Evolutionary conservation across 2,888 invertebrate species (phyloP).

Genomic region (Drosophila merina): DNA sequence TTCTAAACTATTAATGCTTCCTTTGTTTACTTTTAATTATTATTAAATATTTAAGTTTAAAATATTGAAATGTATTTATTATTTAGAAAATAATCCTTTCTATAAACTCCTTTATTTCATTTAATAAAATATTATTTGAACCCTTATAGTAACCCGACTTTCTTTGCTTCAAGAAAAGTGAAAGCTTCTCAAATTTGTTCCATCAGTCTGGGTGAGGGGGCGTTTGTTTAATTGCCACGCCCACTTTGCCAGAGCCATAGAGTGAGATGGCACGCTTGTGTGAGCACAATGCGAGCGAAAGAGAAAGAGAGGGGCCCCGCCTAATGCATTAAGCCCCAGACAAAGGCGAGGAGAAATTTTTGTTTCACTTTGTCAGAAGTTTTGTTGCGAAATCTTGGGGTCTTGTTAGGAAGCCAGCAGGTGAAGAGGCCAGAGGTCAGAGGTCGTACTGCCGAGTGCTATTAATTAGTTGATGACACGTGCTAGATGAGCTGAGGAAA

Average conservation of each 20-base stretch:
- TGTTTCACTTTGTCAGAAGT: constrained; percentile 33
- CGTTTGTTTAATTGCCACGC: constrained; percentile 66
- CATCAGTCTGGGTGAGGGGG: constrained; percentile 6
- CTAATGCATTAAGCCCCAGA: constrained; percentile 31
- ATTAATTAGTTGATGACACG: constrained; percentile 40
- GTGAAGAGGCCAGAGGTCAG: background rate
- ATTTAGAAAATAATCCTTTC: no score
- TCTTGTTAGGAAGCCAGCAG: constrained; percentile 12
- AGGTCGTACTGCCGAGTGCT: constrained; percentile 22
- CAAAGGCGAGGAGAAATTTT: constrained; percentile 45
- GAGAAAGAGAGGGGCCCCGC: background rate
- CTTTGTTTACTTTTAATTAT: no score
- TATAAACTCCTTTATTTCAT: no score
- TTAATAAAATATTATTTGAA: background rate
- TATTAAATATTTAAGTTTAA: no score
- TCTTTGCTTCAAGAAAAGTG: constrained; percentile 12
- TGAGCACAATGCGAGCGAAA: constrained; percentile 51
- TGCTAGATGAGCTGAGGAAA: constrained; percentile 20
- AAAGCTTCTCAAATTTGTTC: constrained; percentile 29
- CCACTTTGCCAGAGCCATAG: constrained; percentile 6
- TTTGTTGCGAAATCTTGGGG: constrained; percentile 21
- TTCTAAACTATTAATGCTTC: no score
- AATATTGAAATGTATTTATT: no score
- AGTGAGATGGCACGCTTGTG: constrained; percentile 56
- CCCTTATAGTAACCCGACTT: background rate